A percentile compares a stretch with the other conserved stretches of the same genome.
Evolutionary conservation across 2,113 vertebrate species (phyloP).

Genomic region (Hemibagrus wyckioides): DNA sequence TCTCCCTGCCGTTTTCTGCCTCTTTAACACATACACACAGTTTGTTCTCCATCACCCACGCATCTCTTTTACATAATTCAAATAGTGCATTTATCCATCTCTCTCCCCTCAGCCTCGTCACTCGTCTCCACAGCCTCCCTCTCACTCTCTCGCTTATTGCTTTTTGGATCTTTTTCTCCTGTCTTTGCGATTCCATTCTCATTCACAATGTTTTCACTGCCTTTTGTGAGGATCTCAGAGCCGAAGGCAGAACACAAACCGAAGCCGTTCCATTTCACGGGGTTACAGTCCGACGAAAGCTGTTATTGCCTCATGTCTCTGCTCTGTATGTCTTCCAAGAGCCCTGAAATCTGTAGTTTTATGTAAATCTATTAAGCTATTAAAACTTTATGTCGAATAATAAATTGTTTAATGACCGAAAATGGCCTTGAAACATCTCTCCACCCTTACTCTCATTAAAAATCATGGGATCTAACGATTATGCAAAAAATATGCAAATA

Average conservation of each 20-base stretch:
- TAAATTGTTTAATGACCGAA: not conserved
- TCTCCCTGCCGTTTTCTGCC: constrained; percentile 25
- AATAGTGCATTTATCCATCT: constrained; percentile 68
- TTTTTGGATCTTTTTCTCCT: constrained; percentile 41
- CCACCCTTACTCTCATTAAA: not conserved
- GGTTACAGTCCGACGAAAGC: not conserved
- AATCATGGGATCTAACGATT: not conserved
- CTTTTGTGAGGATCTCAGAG: constrained; percentile 14
- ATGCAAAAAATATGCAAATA: constrained; percentile 3
- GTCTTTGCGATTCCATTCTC: constrained; percentile 31
- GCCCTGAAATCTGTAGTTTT: not conserved
- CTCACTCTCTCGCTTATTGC: constrained; percentile 36
- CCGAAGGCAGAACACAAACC: not conserved
- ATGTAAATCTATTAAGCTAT: not conserved
- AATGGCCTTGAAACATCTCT: not conserved
- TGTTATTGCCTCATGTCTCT: not conserved
- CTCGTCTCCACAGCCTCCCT: constrained; percentile 21
- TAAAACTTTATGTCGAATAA: not conserved
- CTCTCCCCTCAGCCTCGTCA: constrained; percentile 53
- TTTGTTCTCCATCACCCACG: constrained; percentile 67
- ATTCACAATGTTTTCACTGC: constrained; percentile 16
- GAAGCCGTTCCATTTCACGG: not conserved
- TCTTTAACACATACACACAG: constrained; percentile 44
- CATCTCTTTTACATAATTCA: constrained; percentile 75
- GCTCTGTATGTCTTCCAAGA: not conserved